Base-by-base conservation (phyloP, 2,113 vertebrate genomes). In the Pholis gunnellus region DNA sequence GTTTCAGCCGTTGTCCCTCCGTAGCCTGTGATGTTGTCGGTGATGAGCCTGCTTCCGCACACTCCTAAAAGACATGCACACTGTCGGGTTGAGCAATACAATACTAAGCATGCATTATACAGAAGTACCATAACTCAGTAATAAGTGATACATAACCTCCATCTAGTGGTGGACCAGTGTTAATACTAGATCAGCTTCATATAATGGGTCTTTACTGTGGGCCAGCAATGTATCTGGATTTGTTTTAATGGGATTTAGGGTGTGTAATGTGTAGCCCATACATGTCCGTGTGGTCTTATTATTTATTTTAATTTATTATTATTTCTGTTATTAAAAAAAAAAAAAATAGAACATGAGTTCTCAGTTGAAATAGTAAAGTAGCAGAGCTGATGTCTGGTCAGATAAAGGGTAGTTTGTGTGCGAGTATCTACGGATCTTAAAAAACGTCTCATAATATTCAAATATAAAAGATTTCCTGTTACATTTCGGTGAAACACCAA, bases 91-190 rank as follows among this genome's bases (percentile, higher is more conserved):
- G n/a, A n/a, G n/a, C n/a, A n/a, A n/a, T n/a, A n/a, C n/a, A n/a
- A n/a, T n/a, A n/a, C n/a, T n/a, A n/a, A n/a, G n/a, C n/a, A n/a
- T n/a, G n/a, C 27, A 36, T 61, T 42, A 75, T 11, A 54, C 17
- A 42, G 9, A 65, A 25, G 15, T 27, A 25, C 8, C 13, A 64
- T 34, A 34, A 2, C 44, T 72, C 17, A 42, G 59, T 63, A 20
- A 64, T 72, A 36, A 38, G 42, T 83, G 67, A 65, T 63, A 31
- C 50, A 17, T 44, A 46, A 20, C n/a, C 68, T 61, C 90, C 91
- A 79, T 84, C 90, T 91, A 74, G 88, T 82, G 90, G 83, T 34
- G 17, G 22, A 65, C 2, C 5, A 38, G n/a, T 59, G 79, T 72
- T 66, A 78, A 9, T 68, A 65, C 61, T 18, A 18, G 6, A 29